Percentiles rank a stretch among this genome's conserved stretches.
Evolutionary conservation across 1,140 invertebrate genomes (phyloP).

Genomic region (Ooceraea biroi): DNA sequence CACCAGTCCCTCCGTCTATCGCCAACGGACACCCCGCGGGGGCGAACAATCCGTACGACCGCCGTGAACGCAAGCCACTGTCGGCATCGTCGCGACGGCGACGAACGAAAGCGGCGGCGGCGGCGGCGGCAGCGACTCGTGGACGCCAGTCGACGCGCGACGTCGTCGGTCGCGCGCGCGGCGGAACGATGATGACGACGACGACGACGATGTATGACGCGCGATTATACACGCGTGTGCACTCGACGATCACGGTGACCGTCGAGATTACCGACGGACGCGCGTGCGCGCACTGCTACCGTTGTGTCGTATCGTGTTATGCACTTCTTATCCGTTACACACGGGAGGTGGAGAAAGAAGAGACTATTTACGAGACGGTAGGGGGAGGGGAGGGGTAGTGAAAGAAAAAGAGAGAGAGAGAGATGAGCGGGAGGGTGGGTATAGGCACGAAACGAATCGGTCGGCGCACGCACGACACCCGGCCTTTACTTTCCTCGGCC

Average conservation of each 20-base stretch:
- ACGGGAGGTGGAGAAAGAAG: background rate
- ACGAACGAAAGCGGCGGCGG: slow-evolving; percentile 7
- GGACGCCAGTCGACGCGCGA: background rate
- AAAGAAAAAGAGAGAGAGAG: background rate
- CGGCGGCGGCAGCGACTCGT: slow-evolving; percentile 9
- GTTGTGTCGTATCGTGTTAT: slow-evolving; percentile 31
- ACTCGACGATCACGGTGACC: slow-evolving; percentile 33
- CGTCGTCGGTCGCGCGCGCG: background rate
- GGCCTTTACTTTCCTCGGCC: slow-evolving; percentile 69
- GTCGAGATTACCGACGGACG: slow-evolving; percentile 52
- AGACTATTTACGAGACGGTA: background rate
- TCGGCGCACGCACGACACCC: slow-evolving; percentile 68
- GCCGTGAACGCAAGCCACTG: slow-evolving; percentile 21
- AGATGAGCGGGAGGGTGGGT: background rate
- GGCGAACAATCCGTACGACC: slow-evolving; percentile 24
- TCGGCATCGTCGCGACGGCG: slow-evolving; percentile 41
- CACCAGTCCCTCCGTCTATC: too few relatives aligned
- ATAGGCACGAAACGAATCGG: slow-evolving; percentile 64
- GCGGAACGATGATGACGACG: too few relatives aligned
- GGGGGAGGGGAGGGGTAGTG: background rate
- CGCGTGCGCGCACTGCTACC: slow-evolving; percentile 39
- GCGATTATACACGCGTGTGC: too few relatives aligned
- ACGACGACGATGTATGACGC: too few relatives aligned
- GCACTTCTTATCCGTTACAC: slow-evolving; percentile 62
- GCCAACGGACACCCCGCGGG: background rate